These are phyloP conservation scores for Andrena hattorfiana DNA, from an alignment of 2,888 invertebrate species.

Conservation along the genomic window DNA sequence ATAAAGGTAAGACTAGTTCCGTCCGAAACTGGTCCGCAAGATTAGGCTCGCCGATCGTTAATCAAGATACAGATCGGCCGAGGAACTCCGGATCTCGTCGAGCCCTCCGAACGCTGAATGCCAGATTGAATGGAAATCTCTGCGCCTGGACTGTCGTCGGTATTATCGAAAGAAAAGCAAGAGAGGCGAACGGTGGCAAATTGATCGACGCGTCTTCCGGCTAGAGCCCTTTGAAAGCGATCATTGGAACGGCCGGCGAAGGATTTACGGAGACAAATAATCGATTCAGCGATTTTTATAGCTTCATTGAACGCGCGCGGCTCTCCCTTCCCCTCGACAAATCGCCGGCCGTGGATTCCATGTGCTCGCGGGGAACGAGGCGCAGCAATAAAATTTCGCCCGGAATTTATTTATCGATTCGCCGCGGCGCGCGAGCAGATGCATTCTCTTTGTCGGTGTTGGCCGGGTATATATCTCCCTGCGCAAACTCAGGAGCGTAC, in stretches of 20 bases:
- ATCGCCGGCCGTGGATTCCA: conserved; percentile 40
- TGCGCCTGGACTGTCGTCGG: background rate
- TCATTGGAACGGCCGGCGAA: conserved; percentile 12
- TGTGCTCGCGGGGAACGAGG: conserved; percentile 16
- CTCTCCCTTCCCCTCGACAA: conserved; percentile 36
- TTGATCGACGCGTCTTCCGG: conserved; percentile 26
- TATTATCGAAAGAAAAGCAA: background rate
- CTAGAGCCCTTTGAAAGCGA: conserved; percentile 10
- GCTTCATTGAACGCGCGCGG: conserved; percentile 40
- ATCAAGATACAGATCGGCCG: conserved; percentile 49
- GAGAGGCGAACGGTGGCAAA: conserved; percentile 6
- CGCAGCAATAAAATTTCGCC: conserved; percentile 56
- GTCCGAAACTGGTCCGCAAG: conserved; percentile 19
- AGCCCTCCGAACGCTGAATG: conserved; percentile 37
- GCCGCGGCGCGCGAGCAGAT: conserved; percentile 44
- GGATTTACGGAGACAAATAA: conserved; percentile 55
- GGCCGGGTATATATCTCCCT: conserved; percentile 53
- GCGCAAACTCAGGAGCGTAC: conserved; percentile 34
- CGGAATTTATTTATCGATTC: conserved; percentile 61
- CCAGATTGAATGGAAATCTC: background rate
- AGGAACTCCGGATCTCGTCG: conserved; percentile 13
- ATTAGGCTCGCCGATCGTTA: conserved; percentile 43
- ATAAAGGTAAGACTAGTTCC: no score
- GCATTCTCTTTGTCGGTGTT: conserved; percentile 49
- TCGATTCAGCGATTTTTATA: conserved; percentile 49